Evolutionary conservation across 2,113 vertebrate species (phyloP), one percentile per base, ranked within the genome.

Genomic region (Cichladusa arquata): DNA sequence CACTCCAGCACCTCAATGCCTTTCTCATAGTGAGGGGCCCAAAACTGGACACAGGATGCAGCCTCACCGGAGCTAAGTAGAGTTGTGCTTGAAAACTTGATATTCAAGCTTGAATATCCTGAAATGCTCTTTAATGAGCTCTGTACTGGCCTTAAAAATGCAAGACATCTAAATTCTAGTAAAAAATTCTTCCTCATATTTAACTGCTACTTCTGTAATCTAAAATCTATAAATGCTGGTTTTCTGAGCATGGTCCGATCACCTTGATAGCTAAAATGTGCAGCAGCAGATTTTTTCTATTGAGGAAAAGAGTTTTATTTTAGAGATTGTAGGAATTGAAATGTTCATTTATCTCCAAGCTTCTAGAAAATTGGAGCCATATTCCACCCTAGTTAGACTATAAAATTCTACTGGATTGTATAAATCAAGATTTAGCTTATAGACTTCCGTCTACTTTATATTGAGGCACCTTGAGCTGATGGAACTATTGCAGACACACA

Each of bases 1-100:
- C 0, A 0, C 15, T 34, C 15, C 34, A 51, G 42, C 22, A 34
- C 13, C 20, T 67, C 47, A 13, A 6, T 33, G 25, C 3, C 36
- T 26, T 69, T 44, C 38, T 64, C 24, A 23, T 4, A 20, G 26
- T 20, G 14, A 47, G 12, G 1, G 2, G 6, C 9, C 25, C 53
- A 51, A 29, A 83, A 51, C 42, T 29, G 6, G 42, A 34, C 31
- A 16, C 8, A 19, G 26, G 3, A n/a, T 50, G 28, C 1, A 5
- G 13, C 45, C 16, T 50, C 33, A 45, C 16, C 40, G 25, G 11
- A 14, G 15, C 36, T 8, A 3, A 56, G 20, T 8, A 72, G 7
- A 64, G 6, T 26, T 70, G 54, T 34, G 57, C n/a, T 71, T 69
- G 24, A 82, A 64, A 61, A 58, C 16, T 65, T 77, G 18, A 69